Conservation (phyloP, 1,140 invertebrate genomes). For the Dreissena rostriformis region DNA sequence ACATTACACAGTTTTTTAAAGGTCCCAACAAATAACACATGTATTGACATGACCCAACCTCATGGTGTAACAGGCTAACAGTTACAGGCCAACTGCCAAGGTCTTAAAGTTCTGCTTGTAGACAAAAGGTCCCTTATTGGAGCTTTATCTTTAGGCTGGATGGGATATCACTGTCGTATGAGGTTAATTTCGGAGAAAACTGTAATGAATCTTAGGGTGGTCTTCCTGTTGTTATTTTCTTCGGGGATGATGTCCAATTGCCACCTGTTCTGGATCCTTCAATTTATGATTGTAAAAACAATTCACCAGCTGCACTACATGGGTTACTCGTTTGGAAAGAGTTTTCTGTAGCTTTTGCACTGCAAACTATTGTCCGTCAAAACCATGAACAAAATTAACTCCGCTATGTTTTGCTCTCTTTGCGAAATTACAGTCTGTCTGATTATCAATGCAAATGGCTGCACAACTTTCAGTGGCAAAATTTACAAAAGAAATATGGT, state of each 20-base stretch:
- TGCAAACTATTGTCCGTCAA: slow-evolving; percentile 40
- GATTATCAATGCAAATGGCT: slow-evolving; percentile 23
- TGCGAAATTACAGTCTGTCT: slow-evolving; percentile 25
- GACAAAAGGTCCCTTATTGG: slow-evolving; percentile 65
- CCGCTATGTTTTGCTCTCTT: slow-evolving; percentile 18
- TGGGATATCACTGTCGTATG: slow-evolving; percentile 58
- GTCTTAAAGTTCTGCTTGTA: slow-evolving; percentile 51
- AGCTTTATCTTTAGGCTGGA: slow-evolving; percentile 54
- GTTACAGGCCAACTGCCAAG: slow-evolving; percentile 43
- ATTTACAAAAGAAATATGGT: slow-evolving; percentile 13
- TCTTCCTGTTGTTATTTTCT: slow-evolving; percentile 60
- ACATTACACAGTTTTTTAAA: slow-evolving; percentile 59
- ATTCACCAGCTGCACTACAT: slow-evolving; percentile 46
- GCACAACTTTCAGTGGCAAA: slow-evolving; percentile 51
- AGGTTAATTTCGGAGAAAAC: slow-evolving; percentile 12
- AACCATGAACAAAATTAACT: slow-evolving; percentile 27
- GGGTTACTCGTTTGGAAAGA: slow-evolving; percentile 48
- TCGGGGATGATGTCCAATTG: slow-evolving; percentile 62
- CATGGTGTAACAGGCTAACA: slow-evolving; percentile 31
- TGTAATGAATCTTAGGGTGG: slow-evolving; percentile 55
- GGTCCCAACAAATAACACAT: slow-evolving; percentile 38
- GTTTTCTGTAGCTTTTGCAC: slow-evolving; percentile 22
- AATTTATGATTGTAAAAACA: slow-evolving; percentile 36
- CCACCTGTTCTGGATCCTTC: slow-evolving; percentile 58
- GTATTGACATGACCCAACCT: slow-evolving; percentile 48